phyloP scores from a whole-genome alignment of 2,113 vertebrate species.

The Fukomys damarensis region DNA sequence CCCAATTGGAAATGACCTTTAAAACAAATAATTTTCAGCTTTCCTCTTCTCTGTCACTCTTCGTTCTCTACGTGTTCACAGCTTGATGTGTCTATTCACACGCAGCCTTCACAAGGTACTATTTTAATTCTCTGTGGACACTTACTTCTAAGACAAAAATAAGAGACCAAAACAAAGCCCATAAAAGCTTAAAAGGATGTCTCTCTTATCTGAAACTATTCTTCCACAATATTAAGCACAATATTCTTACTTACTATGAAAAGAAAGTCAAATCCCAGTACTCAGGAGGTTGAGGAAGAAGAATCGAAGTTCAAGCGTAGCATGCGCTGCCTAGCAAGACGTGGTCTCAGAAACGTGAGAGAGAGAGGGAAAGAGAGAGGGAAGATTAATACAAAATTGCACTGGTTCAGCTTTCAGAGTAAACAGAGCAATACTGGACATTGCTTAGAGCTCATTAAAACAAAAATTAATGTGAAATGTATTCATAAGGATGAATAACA shows the following conservation, averaged over 20 bases:
- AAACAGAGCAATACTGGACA: neutral
- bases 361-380: no score
- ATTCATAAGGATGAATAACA: neutral
- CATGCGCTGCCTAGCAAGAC: no score
- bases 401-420: neutral
- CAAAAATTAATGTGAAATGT: neutral
- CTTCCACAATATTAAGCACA: neutral
- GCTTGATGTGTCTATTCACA: neutral
- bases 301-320: neutral
- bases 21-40: neutral
- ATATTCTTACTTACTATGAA: neutral
- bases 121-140: neutral
- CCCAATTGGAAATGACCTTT: neutral
- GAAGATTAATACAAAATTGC: neutral
- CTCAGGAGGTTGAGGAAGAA: neutral
- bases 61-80: neutral
- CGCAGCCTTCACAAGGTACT: neutral
- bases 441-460: neutral
- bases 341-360: no score
- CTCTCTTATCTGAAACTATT: neutral
- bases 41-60: neutral
- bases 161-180: no score
- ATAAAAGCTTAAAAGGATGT: neutral
- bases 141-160: neutral
- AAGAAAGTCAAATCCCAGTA: neutral